Conservation (phyloP, 2,888 invertebrate genomes). For the Caenorhabditis zanzibari region DNA sequence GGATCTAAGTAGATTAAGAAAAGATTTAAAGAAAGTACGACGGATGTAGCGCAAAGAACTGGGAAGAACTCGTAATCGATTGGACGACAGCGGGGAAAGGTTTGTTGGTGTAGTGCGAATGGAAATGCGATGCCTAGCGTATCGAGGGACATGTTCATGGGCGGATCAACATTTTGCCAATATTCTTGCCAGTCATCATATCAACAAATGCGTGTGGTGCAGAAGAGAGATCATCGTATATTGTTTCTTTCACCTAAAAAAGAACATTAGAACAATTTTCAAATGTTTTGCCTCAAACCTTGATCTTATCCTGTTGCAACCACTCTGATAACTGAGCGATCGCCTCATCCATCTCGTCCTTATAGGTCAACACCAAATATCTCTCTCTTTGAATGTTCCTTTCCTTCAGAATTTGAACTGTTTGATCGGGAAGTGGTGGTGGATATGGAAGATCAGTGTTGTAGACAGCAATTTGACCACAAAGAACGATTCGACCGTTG, state of each 20-base stretch:
- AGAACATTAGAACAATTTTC: neutral
- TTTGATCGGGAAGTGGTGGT: constrained; percentile 83
- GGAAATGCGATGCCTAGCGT: constrained; percentile 42
- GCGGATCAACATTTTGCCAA: constrained; percentile 84
- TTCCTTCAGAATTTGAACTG: constrained; percentile 70
- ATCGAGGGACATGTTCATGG: constrained; percentile 32
- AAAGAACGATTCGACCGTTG: constrained; percentile 84
- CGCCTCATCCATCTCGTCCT: constrained; percentile 82
- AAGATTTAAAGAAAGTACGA: constrained; percentile 27
- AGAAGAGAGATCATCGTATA: constrained; percentile 83
- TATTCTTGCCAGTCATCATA: constrained; percentile 84
- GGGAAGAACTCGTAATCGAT: constrained; percentile 48
- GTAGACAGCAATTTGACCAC: constrained; percentile 85
- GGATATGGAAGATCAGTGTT: constrained; percentile 84
- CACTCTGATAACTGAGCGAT: constrained; percentile 81
- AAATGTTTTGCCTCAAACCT: constrained; percentile 59
- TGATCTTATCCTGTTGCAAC: constrained; percentile 82
- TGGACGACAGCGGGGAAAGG: constrained; percentile 55
- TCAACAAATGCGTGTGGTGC: constrained; percentile 84
- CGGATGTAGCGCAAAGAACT: constrained; percentile 35
- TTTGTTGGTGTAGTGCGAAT: neutral
- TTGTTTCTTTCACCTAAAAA: constrained; percentile 83
- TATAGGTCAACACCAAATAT: constrained; percentile 84
- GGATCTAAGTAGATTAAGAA: constrained; percentile 30
- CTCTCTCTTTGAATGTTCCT: constrained; percentile 83